Percentiles rank a stretch among this genome's conserved stretches.
Conservation (phyloP, 2,888 invertebrate genomes). For the Drosophila neutralis region DNA sequence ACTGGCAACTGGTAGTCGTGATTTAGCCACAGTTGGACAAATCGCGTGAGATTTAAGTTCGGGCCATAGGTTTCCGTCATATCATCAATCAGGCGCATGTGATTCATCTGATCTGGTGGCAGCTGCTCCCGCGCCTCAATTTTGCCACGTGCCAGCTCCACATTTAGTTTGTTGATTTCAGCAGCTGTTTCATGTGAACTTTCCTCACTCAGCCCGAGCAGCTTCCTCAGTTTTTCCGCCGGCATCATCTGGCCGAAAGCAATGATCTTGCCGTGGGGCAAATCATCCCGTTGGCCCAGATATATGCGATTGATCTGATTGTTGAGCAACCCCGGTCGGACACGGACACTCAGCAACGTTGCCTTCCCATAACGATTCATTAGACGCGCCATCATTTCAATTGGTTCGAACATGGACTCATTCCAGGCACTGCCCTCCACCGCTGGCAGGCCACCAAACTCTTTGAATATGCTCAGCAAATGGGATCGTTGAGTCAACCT, state of each 20-base stretch:
- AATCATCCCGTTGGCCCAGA: constrained; percentile 56
- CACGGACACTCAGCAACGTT: constrained; percentile 72
- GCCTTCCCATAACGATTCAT: constrained; percentile 75
- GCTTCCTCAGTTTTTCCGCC: constrained; percentile 47
- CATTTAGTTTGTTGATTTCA: constrained; percentile 66
- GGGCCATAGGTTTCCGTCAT: constrained; percentile 72
- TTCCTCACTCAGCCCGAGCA: constrained; percentile 64
- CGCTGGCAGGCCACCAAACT: constrained; percentile 82
- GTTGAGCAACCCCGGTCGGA: constrained; percentile 70
- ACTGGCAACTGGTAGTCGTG: constrained; percentile 78
- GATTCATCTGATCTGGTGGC: constrained; percentile 63
- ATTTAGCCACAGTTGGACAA: constrained; percentile 76
- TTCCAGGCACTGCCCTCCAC: constrained; percentile 75
- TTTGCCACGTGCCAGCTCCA: constrained; percentile 57
- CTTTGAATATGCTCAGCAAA: constrained; percentile 66
- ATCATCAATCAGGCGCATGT: constrained; percentile 61
- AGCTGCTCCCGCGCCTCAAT: constrained; percentile 51
- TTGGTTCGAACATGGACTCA: constrained; percentile 74
- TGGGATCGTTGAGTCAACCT: constrained; percentile 49
- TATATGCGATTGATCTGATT: constrained; percentile 76
- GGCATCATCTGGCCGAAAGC: constrained; percentile 26
- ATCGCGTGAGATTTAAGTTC: constrained; percentile 71
- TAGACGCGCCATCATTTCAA: constrained; percentile 71
- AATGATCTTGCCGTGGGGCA: constrained; percentile 41
- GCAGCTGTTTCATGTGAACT: constrained; percentile 56